Evolutionary conservation across 2,113 vertebrate genomes (phyloP).

Genomic region (Dipodomys stephensi): DNA sequence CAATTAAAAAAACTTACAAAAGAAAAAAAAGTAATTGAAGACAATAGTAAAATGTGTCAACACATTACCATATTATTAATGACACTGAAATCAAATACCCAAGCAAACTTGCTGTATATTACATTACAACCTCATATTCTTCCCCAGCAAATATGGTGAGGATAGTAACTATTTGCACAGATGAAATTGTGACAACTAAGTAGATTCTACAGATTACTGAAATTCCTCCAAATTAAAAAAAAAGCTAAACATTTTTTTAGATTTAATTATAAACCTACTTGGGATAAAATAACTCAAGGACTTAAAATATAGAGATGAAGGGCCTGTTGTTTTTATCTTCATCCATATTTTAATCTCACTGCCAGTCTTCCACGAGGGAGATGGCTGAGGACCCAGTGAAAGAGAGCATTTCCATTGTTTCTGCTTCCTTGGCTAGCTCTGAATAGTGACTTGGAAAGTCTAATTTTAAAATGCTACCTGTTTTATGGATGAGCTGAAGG

Average conservation of each 20-base stretch:
- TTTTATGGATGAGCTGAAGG: not conserved
- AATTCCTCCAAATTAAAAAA: not conserved
- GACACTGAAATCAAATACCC: slow-evolving; percentile 49
- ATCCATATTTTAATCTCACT: not conserved
- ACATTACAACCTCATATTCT: not conserved
- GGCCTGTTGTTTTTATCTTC: not conserved
- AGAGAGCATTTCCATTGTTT: not conserved
- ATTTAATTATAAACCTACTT: not conserved
- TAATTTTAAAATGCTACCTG: not conserved
- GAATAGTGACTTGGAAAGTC: not conserved
- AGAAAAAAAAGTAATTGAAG: not conserved
- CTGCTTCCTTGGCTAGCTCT: not conserved
- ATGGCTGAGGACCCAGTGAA: fast-evolving
- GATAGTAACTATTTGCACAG: not conserved
- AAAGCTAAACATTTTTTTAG: not conserved
- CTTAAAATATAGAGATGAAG: not conserved
- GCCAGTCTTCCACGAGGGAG: not conserved
- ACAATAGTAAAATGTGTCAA: slow-evolving; percentile 52
- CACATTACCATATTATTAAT: not conserved
- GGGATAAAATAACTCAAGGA: slow-evolving; percentile 22
- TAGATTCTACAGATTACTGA: not conserved
- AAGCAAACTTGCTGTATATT: slow-evolving; percentile 28
- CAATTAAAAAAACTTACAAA: too few species aligned
- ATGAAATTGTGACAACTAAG: not conserved
- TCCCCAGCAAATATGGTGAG: not conserved